phyloP scores from a whole-genome alignment of 2,113 vertebrate species.

The Stigmatopora argus region DNA sequence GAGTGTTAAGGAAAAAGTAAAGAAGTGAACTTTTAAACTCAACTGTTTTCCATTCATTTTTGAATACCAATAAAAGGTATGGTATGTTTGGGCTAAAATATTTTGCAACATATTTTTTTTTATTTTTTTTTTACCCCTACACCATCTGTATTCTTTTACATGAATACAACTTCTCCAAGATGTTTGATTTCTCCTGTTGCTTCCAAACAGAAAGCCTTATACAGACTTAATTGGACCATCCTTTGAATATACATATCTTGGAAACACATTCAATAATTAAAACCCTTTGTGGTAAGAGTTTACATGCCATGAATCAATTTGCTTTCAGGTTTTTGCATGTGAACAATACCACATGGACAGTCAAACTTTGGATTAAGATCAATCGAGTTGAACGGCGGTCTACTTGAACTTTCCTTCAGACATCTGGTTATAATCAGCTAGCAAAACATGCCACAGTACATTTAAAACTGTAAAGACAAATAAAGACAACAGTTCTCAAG shows the following conservation, averaged over 20 bases:
- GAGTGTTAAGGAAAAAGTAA: not conserved
- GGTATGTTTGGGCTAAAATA: not conserved
- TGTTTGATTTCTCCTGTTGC: not conserved
- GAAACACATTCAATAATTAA: conserved; percentile 22
- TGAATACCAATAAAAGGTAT: not conserved
- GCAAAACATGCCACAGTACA: conserved; percentile 20
- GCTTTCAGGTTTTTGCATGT: not conserved
- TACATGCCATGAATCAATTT: conserved; percentile 12
- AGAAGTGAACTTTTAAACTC: not conserved
- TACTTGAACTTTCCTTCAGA: not conserved
- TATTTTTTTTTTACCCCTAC: not conserved
- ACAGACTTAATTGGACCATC: not conserved
- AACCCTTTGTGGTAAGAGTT: conserved; percentile 18
- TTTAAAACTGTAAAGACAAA: not conserved
- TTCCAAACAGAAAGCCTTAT: not conserved
- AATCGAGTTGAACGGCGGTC: conserved; percentile 17
- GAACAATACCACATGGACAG: conserved; percentile 27
- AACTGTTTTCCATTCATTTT: not conserved
- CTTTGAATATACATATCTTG: conserved; percentile 23
- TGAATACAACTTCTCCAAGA: not conserved
- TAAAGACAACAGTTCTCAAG: not conserved
- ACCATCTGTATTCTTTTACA: not conserved
- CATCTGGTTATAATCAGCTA: conserved; percentile 8
- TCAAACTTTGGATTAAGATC: conserved; percentile 49
- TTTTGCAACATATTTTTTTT: not conserved